Evolutionary conservation across 2,113 vertebrate genomes (phyloP).

Genomic region (Alethe castanea): DNA sequence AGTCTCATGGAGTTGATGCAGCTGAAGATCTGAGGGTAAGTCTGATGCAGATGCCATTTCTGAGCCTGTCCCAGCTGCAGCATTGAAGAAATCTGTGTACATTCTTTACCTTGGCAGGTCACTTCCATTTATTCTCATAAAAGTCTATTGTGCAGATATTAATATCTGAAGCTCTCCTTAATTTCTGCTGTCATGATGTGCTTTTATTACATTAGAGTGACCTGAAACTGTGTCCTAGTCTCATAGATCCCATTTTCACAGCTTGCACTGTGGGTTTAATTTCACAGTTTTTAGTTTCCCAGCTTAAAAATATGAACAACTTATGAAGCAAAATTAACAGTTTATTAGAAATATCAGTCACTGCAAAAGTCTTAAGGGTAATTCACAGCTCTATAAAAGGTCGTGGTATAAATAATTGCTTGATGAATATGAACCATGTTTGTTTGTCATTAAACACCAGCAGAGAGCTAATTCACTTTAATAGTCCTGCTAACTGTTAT

Average conservation of each 20-base stretch:
- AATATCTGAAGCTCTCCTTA: constrained; percentile 22
- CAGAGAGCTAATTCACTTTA: constrained; percentile 68
- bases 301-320: constrained; percentile 63
- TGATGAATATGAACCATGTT: constrained; percentile 57
- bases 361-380: constrained; percentile 64
- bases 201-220: constrained; percentile 55
- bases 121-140: not conserved
- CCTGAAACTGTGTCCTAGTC: constrained; percentile 48
- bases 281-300: constrained; percentile 77
- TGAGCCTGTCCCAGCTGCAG: not conserved
- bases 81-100: not conserved
- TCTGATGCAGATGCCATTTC: not conserved
- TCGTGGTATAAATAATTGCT: constrained; percentile 68
- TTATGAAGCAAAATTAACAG: constrained; percentile 60
- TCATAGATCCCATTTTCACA: constrained; percentile 50
- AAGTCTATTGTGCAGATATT: constrained; percentile 9
- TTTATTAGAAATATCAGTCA: constrained; percentile 73
- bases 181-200: constrained; percentile 28
- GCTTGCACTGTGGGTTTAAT: constrained; percentile 71
- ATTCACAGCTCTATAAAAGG: constrained; percentile 65
- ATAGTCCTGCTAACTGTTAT: constrained; percentile 55
- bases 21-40: not conserved
- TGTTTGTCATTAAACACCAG: constrained; percentile 72
- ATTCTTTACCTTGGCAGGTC: constrained; percentile 9
- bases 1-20: not conserved